Evolutionary conservation across 2,888 invertebrate species (phyloP).

Genomic region (Petrolisthes cinctipes): DNA sequence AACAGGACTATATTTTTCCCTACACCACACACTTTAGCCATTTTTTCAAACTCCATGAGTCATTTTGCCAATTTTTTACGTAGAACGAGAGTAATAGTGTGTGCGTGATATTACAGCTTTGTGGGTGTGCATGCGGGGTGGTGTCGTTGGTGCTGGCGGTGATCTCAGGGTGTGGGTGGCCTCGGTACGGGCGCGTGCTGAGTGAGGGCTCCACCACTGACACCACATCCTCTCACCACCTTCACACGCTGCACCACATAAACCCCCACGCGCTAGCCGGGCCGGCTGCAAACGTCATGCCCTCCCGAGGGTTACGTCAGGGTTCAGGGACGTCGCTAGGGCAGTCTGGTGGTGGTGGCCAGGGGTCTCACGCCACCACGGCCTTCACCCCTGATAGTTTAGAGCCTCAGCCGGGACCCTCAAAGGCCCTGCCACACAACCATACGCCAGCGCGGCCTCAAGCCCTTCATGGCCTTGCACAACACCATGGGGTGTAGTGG

Average conservation of each 20-base stretch:
- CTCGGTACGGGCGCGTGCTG: conserved; percentile 65
- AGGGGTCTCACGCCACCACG: conserved; percentile 55
- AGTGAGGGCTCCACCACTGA: conserved; percentile 65
- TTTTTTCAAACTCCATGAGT: background rate
- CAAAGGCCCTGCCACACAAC: conserved; percentile 63
- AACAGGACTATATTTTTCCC: conserved; percentile 41
- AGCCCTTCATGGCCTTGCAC: conserved; percentile 51
- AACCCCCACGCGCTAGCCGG: conserved; percentile 51
- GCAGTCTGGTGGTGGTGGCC: conserved; percentile 36
- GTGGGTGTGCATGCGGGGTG: conserved; percentile 65
- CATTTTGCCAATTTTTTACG: conserved; percentile 42
- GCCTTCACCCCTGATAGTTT: conserved; percentile 65
- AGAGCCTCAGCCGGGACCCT: conserved; percentile 64
- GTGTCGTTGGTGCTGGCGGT: conserved; percentile 65
- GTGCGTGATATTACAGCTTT: conserved; percentile 61
- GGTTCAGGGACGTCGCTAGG: conserved; percentile 56
- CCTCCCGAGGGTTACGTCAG: conserved; percentile 50
- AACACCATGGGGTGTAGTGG: conserved; percentile 45
- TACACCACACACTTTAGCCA: conserved; percentile 20
- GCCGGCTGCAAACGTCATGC: conserved; percentile 43
- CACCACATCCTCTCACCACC: conserved; percentile 65
- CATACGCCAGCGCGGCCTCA: conserved; percentile 63
- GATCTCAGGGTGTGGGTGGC: conserved; percentile 65
- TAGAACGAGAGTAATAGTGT: conserved; percentile 45
- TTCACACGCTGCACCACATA: conserved; percentile 65